Conservation (phyloP, 2,113 vertebrate species). For the Zapus hudsonius region DNA sequence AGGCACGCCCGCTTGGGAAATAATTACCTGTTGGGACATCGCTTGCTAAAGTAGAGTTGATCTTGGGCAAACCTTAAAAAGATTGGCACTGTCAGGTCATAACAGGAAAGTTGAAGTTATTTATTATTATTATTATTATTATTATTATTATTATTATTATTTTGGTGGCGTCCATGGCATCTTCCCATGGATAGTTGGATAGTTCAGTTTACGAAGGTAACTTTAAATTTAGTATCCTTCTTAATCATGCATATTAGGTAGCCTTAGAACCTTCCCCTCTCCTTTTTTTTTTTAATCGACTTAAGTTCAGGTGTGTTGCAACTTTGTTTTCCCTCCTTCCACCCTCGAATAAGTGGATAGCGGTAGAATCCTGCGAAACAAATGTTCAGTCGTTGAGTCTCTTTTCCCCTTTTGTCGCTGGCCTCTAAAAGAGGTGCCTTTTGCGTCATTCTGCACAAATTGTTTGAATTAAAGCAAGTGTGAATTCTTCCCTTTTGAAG, state of each 20-base stretch:
- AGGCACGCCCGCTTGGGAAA: constrained; percentile 78
- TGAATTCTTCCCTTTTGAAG: constrained; percentile 95
- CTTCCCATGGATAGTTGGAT: constrained; percentile 73
- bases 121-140: no score
- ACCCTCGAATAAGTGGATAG: constrained; percentile 70
- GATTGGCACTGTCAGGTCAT: not conserved
- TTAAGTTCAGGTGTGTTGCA: constrained; percentile 83
- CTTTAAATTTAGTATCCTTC: constrained; percentile 65
- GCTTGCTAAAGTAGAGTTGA: constrained; percentile 63
- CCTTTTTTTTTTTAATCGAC: no score
- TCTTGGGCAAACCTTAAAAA: constrained; percentile 14
- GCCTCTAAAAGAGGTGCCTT: constrained; percentile 87
- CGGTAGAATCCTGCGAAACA: constrained; percentile 83
- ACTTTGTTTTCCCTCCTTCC: constrained; percentile 70
- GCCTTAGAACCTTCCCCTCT: constrained; percentile 48
- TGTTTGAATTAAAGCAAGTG: constrained; percentile 94
- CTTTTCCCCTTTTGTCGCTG: constrained; percentile 87
- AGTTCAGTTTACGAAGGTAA: constrained; percentile 68
- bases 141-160: no score
- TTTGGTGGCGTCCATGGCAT: constrained; percentile 75
- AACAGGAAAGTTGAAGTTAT: constrained; percentile 48
- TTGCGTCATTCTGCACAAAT: constrained; percentile 91
- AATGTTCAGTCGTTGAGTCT: constrained; percentile 85
- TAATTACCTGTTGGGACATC: constrained; percentile 82
- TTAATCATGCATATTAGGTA: not conserved